Percentiles rank a stretch among this genome's conserved stretches.
phyloP scores from a whole-genome alignment of 2,888 invertebrate species.

The Ormyrus rosae region DNA sequence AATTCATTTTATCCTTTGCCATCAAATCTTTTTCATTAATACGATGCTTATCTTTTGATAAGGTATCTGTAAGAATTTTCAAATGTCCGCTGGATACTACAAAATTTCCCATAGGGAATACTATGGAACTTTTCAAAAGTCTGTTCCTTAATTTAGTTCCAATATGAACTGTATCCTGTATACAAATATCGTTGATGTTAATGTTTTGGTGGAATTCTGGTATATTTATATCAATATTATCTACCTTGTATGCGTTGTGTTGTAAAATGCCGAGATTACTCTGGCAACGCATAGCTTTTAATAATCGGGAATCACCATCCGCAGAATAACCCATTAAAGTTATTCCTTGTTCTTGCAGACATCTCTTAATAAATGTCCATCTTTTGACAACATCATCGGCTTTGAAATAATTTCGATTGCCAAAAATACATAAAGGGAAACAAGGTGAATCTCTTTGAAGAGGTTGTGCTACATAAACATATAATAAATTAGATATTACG shows the following conservation, averaged over 20 bases:
- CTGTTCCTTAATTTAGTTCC: constrained; percentile 61
- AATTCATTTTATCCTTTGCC: constrained; percentile 62
- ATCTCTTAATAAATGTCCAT: constrained; percentile 56
- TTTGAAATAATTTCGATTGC: constrained; percentile 54
- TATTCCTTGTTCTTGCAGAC: constrained; percentile 56
- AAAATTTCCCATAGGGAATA: constrained; percentile 17
- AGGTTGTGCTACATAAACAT: constrained; percentile 61
- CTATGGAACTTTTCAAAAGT: constrained; percentile 9
- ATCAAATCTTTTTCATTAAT: constrained; percentile 54
- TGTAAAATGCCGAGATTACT: constrained; percentile 37
- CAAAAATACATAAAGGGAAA: too few relatives aligned
- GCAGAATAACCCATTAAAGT: constrained; percentile 59
- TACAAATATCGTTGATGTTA: constrained; percentile 6
- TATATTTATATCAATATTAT: constrained; percentile 34
- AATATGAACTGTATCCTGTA: constrained; percentile 62
- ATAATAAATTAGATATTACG: constrained; percentile 52
- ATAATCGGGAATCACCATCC: constrained; percentile 60
- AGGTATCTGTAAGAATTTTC: constrained; percentile 45
- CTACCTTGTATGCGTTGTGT: constrained; percentile 14
- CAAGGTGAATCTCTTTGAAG: constrained; percentile 35
- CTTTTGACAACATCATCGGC: constrained; percentile 55
- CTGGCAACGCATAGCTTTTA: constrained; percentile 61
- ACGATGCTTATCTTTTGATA: constrained; percentile 61
- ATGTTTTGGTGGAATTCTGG: constrained; percentile 25
- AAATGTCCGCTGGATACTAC: constrained; percentile 48